These are phyloP conservation scores for Catocala fraxini DNA, from an alignment of 2,888 invertebrate genomes.

Conservation along the genomic window DNA sequence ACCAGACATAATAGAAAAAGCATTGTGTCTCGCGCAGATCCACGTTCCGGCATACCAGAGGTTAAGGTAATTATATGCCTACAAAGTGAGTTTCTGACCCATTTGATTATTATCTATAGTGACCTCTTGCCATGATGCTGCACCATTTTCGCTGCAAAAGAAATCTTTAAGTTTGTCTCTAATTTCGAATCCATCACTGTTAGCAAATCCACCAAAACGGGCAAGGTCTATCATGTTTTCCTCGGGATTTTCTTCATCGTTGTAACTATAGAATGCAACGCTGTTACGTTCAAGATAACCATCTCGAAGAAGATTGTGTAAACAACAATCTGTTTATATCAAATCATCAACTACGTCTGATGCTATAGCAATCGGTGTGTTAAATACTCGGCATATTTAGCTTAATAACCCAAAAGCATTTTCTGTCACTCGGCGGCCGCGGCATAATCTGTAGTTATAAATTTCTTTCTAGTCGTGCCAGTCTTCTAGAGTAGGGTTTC, in stretches of 20 bases:
- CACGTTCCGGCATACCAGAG: too few relatives aligned
- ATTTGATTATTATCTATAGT: too few relatives aligned
- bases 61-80: too few relatives aligned
- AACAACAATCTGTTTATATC: slow-evolving; percentile 38
- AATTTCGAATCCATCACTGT: slow-evolving; percentile 22
- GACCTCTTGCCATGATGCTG: slow-evolving; percentile 23
- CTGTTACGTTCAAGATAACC: slow-evolving; percentile 23
- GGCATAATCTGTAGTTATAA: slow-evolving; percentile 22
- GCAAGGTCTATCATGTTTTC: slow-evolving; percentile 18
- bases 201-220: slow-evolving; percentile 24
- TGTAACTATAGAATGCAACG: slow-evolving; percentile 19
- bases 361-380: slow-evolving; percentile 30
- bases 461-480: slow-evolving; percentile 14
- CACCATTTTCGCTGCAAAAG: slow-evolving; percentile 21
- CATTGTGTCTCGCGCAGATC: too few relatives aligned
- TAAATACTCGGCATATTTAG: slow-evolving; percentile 34
- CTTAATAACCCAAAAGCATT: slow-evolving; percentile 30
- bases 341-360: slow-evolving; percentile 22
- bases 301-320: slow-evolving; percentile 32
- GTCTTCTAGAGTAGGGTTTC: slow-evolving; percentile 27
- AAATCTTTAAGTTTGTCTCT: slow-evolving; percentile 23
- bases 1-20: too few relatives aligned
- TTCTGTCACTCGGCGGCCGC: slow-evolving; percentile 21
- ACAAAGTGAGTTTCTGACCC: too few relatives aligned
- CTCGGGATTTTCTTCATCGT: slow-evolving; percentile 15